Percentiles rank a stretch among this genome's conserved stretches.
These are phyloP conservation scores for Miichthys miiuy DNA, from an alignment of 2,797 vertebrate genomes.

Conservation along the genomic window DNA sequence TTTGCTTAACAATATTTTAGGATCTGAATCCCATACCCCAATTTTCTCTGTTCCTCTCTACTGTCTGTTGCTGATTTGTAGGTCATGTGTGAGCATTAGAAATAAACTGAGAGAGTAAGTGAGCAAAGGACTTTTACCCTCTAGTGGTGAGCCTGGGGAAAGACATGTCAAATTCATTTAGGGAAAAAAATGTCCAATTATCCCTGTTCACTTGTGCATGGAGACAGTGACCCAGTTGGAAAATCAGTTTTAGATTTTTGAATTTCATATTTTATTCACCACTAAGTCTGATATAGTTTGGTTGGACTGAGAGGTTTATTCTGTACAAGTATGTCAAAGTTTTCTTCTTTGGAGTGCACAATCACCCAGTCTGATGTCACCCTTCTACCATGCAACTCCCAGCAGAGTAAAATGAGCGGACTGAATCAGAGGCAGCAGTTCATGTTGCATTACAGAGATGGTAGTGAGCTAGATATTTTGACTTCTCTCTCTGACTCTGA, in stretches of 20 bases:
- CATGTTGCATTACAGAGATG: constrained; percentile 8
- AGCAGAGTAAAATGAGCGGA: background rate
- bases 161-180: constrained; percentile 60
- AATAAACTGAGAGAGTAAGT: constrained; percentile 46
- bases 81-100: constrained; percentile 70
- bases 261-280: constrained; percentile 66
- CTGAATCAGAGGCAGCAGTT: constrained; percentile 4
- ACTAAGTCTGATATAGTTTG: constrained; percentile 29
- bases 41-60: constrained; percentile 29
- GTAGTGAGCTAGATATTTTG: background rate
- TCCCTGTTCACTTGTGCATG: constrained; percentile 64
- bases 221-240: constrained; percentile 66
- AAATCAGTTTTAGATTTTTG: constrained; percentile 61
- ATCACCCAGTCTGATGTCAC: constrained; percentile 32
- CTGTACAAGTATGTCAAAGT: constrained; percentile 17
- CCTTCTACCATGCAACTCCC: background rate
- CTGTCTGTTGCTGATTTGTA: constrained; percentile 67
- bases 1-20: constrained; percentile 23
- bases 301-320: constrained; percentile 18
- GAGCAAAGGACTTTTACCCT: constrained; percentile 66
- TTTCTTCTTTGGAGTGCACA: constrained; percentile 19
- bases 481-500: background rate
- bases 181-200: constrained; percentile 57
- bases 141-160: constrained; percentile 74
- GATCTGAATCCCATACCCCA: constrained; percentile 25